Percentiles rank a stretch among this genome's conserved stretches.
Evolutionary conservation across 2,113 vertebrate genomes (phyloP).

Genomic region (Microcebus lehilahytsara): DNA sequence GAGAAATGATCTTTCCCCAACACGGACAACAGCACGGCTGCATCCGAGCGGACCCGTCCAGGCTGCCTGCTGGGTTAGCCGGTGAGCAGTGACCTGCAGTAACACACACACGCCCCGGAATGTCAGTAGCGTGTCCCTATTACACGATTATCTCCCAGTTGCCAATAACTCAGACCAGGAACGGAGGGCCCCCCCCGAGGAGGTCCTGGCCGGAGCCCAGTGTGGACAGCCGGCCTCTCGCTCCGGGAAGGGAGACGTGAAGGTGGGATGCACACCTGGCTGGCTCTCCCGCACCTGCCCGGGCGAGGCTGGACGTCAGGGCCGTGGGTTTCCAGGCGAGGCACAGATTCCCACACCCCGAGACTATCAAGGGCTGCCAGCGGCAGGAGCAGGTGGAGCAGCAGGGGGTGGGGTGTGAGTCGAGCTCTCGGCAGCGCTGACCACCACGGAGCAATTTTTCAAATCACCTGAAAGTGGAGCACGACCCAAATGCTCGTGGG

Average conservation of each 20-base stretch:
- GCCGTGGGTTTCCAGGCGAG: background rate
- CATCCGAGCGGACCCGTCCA: accelerated
- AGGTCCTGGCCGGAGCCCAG: background rate
- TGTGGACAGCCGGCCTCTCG: accelerated
- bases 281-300: accelerated
- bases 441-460: background rate
- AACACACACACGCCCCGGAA: background rate
- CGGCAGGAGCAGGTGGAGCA: accelerated
- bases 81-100: accelerated
- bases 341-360: no score
- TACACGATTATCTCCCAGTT: background rate
- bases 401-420: background rate
- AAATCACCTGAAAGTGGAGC: background rate
- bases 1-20: background rate
- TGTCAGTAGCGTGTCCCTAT: accelerated
- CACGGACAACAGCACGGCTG: accelerated
- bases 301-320: no score
- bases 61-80: accelerated
- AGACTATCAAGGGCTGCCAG: background rate
- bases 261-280: no score
- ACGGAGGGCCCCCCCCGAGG: accelerated
- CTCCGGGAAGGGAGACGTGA: accelerated
- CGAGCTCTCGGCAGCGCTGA: accelerated
- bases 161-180: accelerated
- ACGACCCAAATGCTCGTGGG: background rate